phyloP scores from a whole-genome alignment of 2,888 invertebrate genomes.

The Hypena proboscidalis region DNA sequence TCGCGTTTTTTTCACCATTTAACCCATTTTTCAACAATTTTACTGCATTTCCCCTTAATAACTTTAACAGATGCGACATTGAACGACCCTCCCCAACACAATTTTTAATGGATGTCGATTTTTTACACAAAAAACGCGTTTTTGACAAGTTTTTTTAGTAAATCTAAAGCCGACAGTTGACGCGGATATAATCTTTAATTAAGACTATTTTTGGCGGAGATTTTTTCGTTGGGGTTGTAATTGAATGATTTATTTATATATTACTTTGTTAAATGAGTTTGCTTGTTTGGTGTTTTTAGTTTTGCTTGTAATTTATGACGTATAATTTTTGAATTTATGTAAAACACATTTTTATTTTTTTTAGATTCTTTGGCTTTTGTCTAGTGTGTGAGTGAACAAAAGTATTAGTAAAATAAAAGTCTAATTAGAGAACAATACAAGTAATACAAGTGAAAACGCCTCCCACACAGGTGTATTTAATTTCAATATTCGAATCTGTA shows the following conservation, averaged over 20 bases:
- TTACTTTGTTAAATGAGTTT: conserved; percentile 27
- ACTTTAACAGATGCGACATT: conserved; percentile 75
- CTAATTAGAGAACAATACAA: too few species aligned
- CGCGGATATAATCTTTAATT: conserved; percentile 84
- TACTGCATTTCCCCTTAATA: conserved; percentile 63
- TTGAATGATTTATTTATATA: conserved; percentile 75
- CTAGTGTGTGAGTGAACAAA: too few species aligned
- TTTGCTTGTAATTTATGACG: neutral
- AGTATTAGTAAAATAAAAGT: too few species aligned
- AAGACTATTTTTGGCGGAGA: conserved; percentile 73
- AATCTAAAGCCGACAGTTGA: conserved; percentile 83
- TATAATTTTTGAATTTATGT: neutral
- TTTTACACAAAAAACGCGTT: conserved; percentile 64
- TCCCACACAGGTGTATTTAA: too few species aligned
- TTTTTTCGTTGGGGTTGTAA: conserved; percentile 60
- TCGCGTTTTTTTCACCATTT: conserved; percentile 74
- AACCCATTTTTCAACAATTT: conserved; percentile 84
- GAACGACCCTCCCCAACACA: conserved; percentile 62
- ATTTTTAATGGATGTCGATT: conserved; percentile 80
- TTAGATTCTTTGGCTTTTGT: too few species aligned
- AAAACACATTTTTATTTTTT: too few species aligned
- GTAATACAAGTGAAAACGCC: too few species aligned
- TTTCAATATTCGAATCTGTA: too few species aligned
- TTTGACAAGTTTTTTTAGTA: conserved; percentile 65
- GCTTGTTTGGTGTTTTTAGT: conserved; percentile 7